These are phyloP conservation scores for Poecilus cupreus DNA, from an alignment of 2,888 invertebrate species.

Conservation along the genomic window DNA sequence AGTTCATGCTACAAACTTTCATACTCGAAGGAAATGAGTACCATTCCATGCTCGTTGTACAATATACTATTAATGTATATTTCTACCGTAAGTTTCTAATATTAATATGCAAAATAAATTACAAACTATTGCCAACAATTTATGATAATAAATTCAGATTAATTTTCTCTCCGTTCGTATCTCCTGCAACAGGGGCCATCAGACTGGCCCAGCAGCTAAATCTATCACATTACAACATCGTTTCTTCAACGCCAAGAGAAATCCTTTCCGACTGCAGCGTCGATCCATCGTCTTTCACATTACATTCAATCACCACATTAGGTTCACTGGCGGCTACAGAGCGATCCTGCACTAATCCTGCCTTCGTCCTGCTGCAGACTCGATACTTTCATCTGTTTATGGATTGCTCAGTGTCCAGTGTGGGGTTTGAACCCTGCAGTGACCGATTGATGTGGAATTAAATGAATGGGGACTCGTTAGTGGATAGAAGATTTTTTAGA, in stretches of 20 bases:
- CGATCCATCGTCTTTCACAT: slow-evolving; percentile 37
- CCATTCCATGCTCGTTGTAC: too few species aligned
- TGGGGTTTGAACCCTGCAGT: background rate
- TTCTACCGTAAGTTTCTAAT: too few species aligned
- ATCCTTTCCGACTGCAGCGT: background rate
- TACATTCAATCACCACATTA: slow-evolving; percentile 44
- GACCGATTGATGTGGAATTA: background rate
- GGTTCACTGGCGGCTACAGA: too few species aligned
- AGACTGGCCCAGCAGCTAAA: slow-evolving; percentile 3
- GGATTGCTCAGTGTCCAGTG: background rate
- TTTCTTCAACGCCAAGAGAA: slow-evolving; percentile 37
- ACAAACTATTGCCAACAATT: too few species aligned
- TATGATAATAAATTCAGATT: too few species aligned
- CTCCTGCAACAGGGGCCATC: background rate
- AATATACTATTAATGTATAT: too few species aligned
- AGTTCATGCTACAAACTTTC: too few species aligned
- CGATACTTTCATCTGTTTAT: slow-evolving; percentile 27
- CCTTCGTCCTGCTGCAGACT: background rate
- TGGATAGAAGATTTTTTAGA: background rate
- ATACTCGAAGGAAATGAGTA: too few species aligned
- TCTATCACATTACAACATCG: slow-evolving; percentile 36
- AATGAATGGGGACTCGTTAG: slow-evolving; percentile 22
- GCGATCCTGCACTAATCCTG: slow-evolving; percentile 23
- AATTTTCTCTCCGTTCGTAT: background rate
- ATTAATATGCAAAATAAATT: too few species aligned